A percentile compares a stretch with the other conserved stretches of the same genome.
Conservation (phyloP, 2,888 invertebrate genomes). For the Caenorhabditis sp. region DNA sequence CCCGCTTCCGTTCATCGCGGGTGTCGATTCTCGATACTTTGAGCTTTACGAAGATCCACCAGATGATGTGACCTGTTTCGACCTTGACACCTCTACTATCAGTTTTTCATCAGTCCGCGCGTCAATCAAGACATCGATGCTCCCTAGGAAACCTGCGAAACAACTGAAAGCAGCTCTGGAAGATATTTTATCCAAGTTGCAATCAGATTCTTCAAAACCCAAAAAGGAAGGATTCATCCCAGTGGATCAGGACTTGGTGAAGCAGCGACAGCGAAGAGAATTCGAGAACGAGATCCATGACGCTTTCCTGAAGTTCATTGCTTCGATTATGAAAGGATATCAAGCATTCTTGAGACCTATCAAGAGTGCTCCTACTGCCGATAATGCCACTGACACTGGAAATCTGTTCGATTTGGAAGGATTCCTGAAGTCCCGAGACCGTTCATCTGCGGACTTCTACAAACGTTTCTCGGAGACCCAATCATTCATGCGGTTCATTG, state of each 20-base stretch:
- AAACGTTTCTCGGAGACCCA: conserved; percentile 79
- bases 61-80: conserved; percentile 96
- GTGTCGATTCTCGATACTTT: conserved; percentile 87
- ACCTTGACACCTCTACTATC: conserved; percentile 97
- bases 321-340: conserved; percentile 83
- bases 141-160: conserved; percentile 88
- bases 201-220: conserved; percentile 26
- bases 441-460: conserved; percentile 85
- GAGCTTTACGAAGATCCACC: conserved; percentile 96
- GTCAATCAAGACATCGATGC: conserved; percentile 72
- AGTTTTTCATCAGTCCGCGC: conserved; percentile 85
- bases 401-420: conserved; percentile 94
- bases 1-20: conserved; percentile 95
- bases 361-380: conserved; percentile 88
- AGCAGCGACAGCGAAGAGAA: conserved; percentile 85
- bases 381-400: conserved; percentile 93
- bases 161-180: conserved; percentile 88
- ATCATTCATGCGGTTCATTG: conserved; percentile 90
- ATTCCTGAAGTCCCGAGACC: conserved; percentile 91
- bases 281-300: conserved; percentile 97
- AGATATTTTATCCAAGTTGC: conserved; percentile 22
- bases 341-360: conserved; percentile 84
- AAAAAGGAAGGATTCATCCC: conserved; percentile 86
- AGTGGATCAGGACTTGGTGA: conserved; percentile 73
- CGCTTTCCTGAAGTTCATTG: conserved; percentile 89